Base-by-base conservation (phyloP, 2,888 invertebrate genomes). In the Acrobasis suavella region DNA sequence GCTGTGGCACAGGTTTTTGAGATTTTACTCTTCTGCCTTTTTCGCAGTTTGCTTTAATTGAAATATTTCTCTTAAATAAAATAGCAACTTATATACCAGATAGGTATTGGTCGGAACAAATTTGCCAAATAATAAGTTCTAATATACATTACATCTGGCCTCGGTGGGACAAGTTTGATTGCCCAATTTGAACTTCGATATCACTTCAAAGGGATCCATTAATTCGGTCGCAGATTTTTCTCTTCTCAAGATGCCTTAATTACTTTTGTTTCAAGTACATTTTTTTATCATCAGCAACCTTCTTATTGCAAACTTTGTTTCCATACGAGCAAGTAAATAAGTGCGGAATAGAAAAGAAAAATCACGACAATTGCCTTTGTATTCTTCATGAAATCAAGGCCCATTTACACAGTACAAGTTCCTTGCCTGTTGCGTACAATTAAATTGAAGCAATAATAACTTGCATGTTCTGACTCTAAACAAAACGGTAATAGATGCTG, bases 141-240 rank as follows among this genome's bases (percentile, higher is more conserved):
- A n/a, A n/a, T n/a, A 50, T 60, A 22, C 42, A 54, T 46, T 8
- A 49, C 49, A 58, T 46, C 51, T 54, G 50, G 14, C 38, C 50
- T 56, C 16, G 37, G 17, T 32, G 37, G 22, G 52, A 62, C 54
- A 87, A 88, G 81, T 88, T 86, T 82, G 83, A 88, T 86, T 83
- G 77, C 80, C 77, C 81, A 75, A 82, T 83, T 81, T 77, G 69
- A 81, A 82, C 81, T 82, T 84, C 73, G 74, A 77, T 76, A 75
- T 75, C 67, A 69, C 70, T 72, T 79, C 76, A 81, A 82, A 82
- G 75, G 69, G 69, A 72, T 64, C 68, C 69, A 73, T 79, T 70
- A 73, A 71, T 68, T 65, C 66, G 52, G 51, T 62, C 65, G 63
- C 32, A 58, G 58, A 62, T 67, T 65, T 69, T 69, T 63, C 58